These are phyloP conservation scores for Sebastes miniatus DNA, from an alignment of 2,797 vertebrate genomes.

Conservation along the genomic window DNA sequence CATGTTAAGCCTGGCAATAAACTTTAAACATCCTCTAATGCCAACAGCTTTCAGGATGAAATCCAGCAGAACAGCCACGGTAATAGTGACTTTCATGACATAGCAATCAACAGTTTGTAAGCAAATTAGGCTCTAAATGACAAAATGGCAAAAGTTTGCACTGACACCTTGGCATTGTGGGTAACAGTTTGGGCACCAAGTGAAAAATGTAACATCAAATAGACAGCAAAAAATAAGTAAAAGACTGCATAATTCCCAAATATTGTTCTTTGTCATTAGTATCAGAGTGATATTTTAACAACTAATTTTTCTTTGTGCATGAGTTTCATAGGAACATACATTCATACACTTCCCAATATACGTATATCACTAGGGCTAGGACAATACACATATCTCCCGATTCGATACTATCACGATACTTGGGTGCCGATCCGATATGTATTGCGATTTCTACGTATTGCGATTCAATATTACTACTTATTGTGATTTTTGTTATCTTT, in stretches of 20 bases:
- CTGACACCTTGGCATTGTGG: neutral
- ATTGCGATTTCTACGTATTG: too few relatives aligned
- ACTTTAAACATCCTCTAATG: constrained; percentile 27
- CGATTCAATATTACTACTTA: too few relatives aligned
- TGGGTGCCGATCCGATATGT: too few relatives aligned
- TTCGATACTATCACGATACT: too few relatives aligned
- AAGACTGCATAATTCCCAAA: neutral
- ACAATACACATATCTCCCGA: too few relatives aligned
- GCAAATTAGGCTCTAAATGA: constrained; percentile 40
- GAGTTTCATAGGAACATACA: neutral
- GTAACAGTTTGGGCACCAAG: neutral
- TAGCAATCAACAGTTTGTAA: constrained; percentile 46
- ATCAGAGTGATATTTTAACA: neutral
- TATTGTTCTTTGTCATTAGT: neutral
- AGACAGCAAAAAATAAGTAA: neutral
- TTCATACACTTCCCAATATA: neutral
- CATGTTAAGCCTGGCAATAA: constrained; percentile 33
- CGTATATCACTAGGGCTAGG: too few relatives aligned
- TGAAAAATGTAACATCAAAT: neutral
- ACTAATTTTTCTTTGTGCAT: neutral
- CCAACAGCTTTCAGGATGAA: constrained; percentile 24
- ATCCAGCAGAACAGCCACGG: constrained; percentile 4
- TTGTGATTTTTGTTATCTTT: too few relatives aligned
- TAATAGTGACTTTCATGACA: constrained; percentile 12
- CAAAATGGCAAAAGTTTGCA: neutral